Base-by-base conservation (phyloP, 1,140 invertebrate genomes). In the Tetragonula clypearis region DNA sequence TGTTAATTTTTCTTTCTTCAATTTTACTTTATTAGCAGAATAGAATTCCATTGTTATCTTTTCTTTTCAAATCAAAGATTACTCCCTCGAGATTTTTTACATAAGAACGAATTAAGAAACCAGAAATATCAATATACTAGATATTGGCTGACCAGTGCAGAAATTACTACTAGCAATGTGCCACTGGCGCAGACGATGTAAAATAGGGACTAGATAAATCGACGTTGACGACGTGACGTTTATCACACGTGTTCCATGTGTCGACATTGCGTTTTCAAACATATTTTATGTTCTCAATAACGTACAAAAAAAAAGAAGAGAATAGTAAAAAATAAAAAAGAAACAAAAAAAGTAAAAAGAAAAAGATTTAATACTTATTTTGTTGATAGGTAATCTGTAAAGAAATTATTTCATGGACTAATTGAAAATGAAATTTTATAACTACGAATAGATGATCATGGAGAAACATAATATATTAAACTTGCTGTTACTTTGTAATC, bases 141-240 rank as follows among this genome's bases (percentile, higher is more conserved):
- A 92, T 92, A 92, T 92, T 91, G 90, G 91, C 89, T 91, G 90
- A 91, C 91, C 90, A 87, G 86, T 86, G 85, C 85, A 82, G 58
- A 88, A 82, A 55, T 86, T 87, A 90, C 86, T 86, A 86, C 78
- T 85, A 53, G 60, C n/a, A 55, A 72, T 86, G 72, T 86, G 60
- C 75, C 88, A 49, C 66, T 77, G 55, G 69, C 81, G 80, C 73
- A 79, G 86, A 82, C 73, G 87, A 87, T 91, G 90, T 89, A 91
- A 89, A 91, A 78, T 85, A 87, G 86, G 77, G 79, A 66, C 78
- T 82, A 87, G 91, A 91, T 91, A 92, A 89, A 90, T 62, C 85
- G 90, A 76, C 73, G 60, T 73, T 62, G 71, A 60, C 72, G 76
- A 86, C 83, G 77, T 88, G 85, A 88, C 90, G 71, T 92, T 90